A percentile compares a stretch with the other conserved stretches of the same genome.
These are phyloP conservation scores for Herminia tarsipennalis DNA, from an alignment of 2,888 invertebrate genomes.

Conservation along the genomic window DNA sequence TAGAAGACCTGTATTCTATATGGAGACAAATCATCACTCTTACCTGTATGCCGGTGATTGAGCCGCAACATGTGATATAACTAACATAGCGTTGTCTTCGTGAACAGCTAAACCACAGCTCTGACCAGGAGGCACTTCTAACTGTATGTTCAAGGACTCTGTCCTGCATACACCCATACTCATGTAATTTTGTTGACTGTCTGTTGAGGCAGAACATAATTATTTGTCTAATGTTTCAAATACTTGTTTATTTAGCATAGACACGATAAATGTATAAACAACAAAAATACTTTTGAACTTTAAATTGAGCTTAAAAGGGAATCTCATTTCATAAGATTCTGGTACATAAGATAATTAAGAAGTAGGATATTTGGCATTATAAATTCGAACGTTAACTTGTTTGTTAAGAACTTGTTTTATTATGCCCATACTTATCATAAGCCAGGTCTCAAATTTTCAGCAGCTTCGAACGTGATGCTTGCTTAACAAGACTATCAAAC, in stretches of 20 bases:
- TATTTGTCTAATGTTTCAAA: not conserved
- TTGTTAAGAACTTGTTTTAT: too few relatives aligned
- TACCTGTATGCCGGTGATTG: constrained; percentile 81
- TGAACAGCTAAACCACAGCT: constrained; percentile 75
- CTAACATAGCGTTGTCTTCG: constrained; percentile 69
- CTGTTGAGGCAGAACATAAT: constrained; percentile 34
- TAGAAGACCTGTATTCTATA: too few relatives aligned
- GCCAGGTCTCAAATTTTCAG: not conserved
- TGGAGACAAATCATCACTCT: too few relatives aligned
- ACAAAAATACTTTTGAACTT: too few relatives aligned
- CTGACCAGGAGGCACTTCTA: constrained; percentile 79
- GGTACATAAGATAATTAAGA: not conserved
- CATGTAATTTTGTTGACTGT: constrained; percentile 76
- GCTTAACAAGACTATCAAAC: constrained; percentile 19
- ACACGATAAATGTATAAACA: too few relatives aligned
- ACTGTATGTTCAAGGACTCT: constrained; percentile 74
- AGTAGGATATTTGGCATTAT: too few relatives aligned
- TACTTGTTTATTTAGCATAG: too few relatives aligned
- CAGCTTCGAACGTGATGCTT: not conserved
- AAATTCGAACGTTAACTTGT: too few relatives aligned
- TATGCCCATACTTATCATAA: too few relatives aligned
- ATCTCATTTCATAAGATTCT: not conserved
- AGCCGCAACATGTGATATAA: constrained; percentile 74
- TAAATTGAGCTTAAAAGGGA: too few relatives aligned
- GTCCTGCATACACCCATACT: constrained; percentile 78